Conservation (phyloP, 2,797 vertebrate genomes). For the Onychomys leucogaster region DNA sequence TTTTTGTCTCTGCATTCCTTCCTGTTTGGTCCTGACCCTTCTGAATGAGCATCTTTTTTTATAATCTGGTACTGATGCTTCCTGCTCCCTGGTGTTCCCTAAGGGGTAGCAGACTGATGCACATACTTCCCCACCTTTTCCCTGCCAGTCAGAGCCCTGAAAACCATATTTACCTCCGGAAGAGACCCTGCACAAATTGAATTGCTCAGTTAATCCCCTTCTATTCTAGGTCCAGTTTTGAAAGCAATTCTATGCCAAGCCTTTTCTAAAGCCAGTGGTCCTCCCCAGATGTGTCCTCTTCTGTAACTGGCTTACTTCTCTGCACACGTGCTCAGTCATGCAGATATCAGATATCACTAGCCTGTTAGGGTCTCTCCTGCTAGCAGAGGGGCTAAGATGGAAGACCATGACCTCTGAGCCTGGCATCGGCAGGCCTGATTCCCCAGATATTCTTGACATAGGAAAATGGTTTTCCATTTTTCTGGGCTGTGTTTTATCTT, state of each 20-base stretch:
- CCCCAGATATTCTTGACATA: background rate
- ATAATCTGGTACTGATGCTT: background rate
- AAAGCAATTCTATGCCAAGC: conserved; percentile 24
- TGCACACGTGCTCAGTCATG: background rate
- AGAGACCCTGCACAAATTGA: background rate
- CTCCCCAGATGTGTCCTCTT: background rate
- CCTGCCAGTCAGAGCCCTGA: background rate
- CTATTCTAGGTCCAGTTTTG: background rate
- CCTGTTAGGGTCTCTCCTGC: background rate
- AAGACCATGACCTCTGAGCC: background rate
- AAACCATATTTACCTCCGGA: background rate
- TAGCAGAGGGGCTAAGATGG: background rate
- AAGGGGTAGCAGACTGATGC: background rate
- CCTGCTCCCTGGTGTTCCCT: background rate
- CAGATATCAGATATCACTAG: background rate
- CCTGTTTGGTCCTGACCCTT: background rate
- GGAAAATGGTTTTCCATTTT: conserved; percentile 39
- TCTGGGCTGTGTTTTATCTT: conserved; percentile 42
- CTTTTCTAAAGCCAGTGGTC: background rate
- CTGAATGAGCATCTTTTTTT: background rate
- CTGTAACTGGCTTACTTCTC: background rate
- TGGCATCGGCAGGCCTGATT: background rate
- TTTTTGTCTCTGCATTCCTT: background rate
- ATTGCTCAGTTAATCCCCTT: conserved; percentile 3
- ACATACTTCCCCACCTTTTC: background rate